These are phyloP conservation scores for Zoanthus solanderi DNA, from an alignment of 92 coral and sea anemone genomes.

Conservation along the genomic window DNA sequence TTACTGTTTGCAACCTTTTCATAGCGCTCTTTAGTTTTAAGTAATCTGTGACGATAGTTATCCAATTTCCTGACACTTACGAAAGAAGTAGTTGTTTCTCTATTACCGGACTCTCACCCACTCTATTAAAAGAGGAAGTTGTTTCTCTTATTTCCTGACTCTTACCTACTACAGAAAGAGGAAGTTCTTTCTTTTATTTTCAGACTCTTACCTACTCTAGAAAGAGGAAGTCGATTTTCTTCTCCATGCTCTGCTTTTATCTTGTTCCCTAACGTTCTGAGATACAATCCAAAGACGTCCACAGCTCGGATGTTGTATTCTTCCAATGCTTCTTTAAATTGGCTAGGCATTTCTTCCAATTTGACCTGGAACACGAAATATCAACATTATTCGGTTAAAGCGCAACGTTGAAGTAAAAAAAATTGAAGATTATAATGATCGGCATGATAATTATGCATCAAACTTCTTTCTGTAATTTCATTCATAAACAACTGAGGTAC, in stretches of 20 bases:
- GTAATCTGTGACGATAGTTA: not conserved
- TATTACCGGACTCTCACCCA: too few species aligned
- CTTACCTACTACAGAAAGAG: conserved; percentile 66
- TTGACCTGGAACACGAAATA: conserved; percentile 45
- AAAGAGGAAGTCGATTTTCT: conserved; percentile 69
- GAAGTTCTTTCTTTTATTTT: conserved; percentile 55
- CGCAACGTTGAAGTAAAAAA: too few species aligned
- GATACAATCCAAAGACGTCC: conserved; percentile 73
- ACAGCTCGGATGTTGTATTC: conserved; percentile 69
- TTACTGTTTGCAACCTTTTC: too few species aligned
- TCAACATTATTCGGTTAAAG: not conserved
- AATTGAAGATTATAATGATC: too few species aligned
- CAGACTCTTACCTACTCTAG: conserved; percentile 52
- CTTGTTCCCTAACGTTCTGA: conserved; percentile 66
- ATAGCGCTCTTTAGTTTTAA: too few species aligned
- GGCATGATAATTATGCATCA: too few species aligned
- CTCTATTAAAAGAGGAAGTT: conserved; percentile 63
- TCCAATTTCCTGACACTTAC: not conserved
- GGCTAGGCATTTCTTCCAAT: conserved; percentile 64
- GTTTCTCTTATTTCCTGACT: conserved; percentile 12
- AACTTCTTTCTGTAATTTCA: too few species aligned
- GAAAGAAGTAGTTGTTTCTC: not conserved
- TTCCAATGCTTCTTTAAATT: conserved; percentile 56
- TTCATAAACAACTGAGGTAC: too few species aligned
- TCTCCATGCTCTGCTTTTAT: conserved; percentile 60